Evolutionary conservation across 2,888 invertebrate species (phyloP).

Genomic region (Sinhomidia bicolor): DNA sequence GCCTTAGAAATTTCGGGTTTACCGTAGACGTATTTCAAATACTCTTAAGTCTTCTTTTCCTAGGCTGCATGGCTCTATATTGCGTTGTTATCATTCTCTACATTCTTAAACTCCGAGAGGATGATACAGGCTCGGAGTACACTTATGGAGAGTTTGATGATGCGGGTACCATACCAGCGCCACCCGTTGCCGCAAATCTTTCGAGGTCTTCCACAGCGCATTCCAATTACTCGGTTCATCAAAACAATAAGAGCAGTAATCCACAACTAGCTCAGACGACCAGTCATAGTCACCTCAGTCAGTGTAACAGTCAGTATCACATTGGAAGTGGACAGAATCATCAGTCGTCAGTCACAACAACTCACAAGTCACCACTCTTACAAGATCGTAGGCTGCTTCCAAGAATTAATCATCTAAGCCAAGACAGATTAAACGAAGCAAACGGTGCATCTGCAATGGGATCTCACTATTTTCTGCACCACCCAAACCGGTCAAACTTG

Average conservation of each 20-base stretch:
- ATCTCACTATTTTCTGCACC: constrained; percentile 32
- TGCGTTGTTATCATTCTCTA: constrained; percentile 73
- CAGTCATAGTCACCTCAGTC: constrained; percentile 48
- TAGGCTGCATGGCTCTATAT: constrained; percentile 71
- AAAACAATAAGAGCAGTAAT: constrained; percentile 51
- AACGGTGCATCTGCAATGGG: background rate
- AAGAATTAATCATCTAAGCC: constrained; percentile 58
- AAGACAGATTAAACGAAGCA: constrained; percentile 52
- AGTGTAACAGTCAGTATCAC: constrained; percentile 57
- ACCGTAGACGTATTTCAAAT: constrained; percentile 73
- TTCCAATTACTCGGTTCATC: constrained; percentile 59
- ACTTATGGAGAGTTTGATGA: constrained; percentile 70
- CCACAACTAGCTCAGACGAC: constrained; percentile 42
- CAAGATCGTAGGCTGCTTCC: constrained; percentile 57
- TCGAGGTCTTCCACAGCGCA: constrained; percentile 65
- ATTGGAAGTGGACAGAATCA: constrained; percentile 46
- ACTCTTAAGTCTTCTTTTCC: constrained; percentile 68
- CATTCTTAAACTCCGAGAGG: constrained; percentile 72
- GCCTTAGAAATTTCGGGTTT: constrained; percentile 75
- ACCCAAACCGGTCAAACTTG: constrained; percentile 17
- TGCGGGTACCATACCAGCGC: constrained; percentile 59
- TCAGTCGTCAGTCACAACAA: background rate
- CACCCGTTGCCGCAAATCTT: constrained; percentile 43
- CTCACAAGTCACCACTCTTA: constrained; percentile 44
- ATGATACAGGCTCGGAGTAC: constrained; percentile 53